Evolutionary conservation across 2,888 invertebrate species (phyloP), one percentile per base, ranked within the genome.

Genomic region (Harpagoxenus sublaevis): DNA sequence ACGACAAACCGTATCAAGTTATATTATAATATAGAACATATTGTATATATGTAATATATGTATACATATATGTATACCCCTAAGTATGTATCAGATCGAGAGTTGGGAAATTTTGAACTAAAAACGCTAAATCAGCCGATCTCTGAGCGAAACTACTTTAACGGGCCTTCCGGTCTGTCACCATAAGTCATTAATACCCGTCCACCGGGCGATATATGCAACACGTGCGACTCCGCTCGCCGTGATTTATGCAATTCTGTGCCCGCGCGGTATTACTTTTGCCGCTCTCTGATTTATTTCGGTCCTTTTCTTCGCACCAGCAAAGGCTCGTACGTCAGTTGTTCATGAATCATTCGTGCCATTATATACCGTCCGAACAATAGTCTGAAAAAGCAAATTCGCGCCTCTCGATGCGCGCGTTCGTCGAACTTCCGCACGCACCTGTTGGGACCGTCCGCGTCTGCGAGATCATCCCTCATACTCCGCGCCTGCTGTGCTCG

Each of bases 181-280:
- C 62, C 62, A 62, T 77, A 62, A 82, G 86, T 84, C 77, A 82
- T 84, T 86, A 82, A 84, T 82, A 73, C 53, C 68, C 51, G 82
- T 82, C 81, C 66, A 75, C 60, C 12, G 10, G 48, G n/a, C 65
- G 68, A 35, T 81, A 68, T 70, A 62, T 66, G 75, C 68, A 85
- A 83, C 78, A 78, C 75, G 71, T 83, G 84, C 78, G 86, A 83
- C 85, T 78, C 35, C 71, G 55, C 9, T 63, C 35, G 70, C 45
- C 55, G 39, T 81, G 84, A 88, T 87, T 87, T 84, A 84, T 84
- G 86, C 71, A 84, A 74, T 63, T 28, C 35, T 63, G 55, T 71
- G 62, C 75, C 35, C 60, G 62, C 75, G 31, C 60, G 74, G 63
- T 70, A 86, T 87, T 87, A 87, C 84, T 86, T 88, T 87, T 65